Evolutionary conservation across 2,888 invertebrate genomes (phyloP), one percentile per base, ranked within the genome.

Genomic region (Bellardia bayeri): DNA sequence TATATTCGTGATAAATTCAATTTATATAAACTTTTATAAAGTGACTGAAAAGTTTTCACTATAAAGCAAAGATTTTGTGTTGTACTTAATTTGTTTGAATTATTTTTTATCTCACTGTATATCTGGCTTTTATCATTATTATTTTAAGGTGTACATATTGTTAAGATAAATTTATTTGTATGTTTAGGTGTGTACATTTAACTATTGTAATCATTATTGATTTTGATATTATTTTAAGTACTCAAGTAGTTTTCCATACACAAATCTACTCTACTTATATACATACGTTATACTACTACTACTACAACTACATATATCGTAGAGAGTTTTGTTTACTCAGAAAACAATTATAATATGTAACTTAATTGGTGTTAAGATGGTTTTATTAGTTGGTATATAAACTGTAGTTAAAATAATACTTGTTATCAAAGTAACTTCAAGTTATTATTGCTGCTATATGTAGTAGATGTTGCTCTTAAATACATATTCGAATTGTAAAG

Each of bases 271-370:
- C n/a, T n/a, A 49, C 37, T 68, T 61, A 23, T 40, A 1, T 51
- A 11, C 13, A 8, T 30, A 58, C 58, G 8, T 5, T n/a, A 69
- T 37, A 11, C 49, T 11, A 42, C 42, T 40, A 23, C 6, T 51
- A 54, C n/a, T 54, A n/a, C n/a, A n/a, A n/a, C n/a, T n/a, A n/a
- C n/a, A n/a, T n/a, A 3, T 61, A 13, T 45, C 16, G 16, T 23
- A 49, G 14, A 51, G n/a, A 58, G 49, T 45, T 85, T 68, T 80
- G 85, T 80, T 74, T 85, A 63, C 66, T 80, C 8, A 33, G 42
- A 82, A 86, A 82, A 82, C 82, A 82, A 84, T 87, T 82, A 86
- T 88, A 89, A 88, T 87, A 88, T 89, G 75, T 86, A 88, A 88
- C 82, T 75, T 84, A 85, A 88, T 88, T 88, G 81, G 76, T 86